phyloP scores from a whole-genome alignment of 2,888 invertebrate genomes.

The Augochlorella aurata region DNA sequence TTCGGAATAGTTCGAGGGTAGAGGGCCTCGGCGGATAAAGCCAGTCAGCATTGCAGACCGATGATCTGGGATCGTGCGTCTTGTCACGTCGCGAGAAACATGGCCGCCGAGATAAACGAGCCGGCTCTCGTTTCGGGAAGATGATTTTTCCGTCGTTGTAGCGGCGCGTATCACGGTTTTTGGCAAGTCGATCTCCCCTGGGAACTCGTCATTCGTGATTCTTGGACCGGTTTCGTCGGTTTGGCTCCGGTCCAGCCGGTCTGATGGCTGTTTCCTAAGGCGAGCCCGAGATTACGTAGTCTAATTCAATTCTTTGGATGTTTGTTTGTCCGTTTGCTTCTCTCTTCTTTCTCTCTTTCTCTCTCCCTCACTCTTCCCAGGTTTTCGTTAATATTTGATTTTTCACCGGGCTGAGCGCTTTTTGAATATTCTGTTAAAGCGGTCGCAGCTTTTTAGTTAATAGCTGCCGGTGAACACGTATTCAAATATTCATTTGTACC shows the following conservation, averaged over 20 bases:
- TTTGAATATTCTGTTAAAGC: background rate
- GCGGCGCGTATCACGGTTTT: constrained; percentile 40
- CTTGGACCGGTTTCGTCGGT: constrained; percentile 52
- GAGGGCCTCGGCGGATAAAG: background rate
- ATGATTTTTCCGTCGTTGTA: constrained; percentile 30
- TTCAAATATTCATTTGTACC: background rate
- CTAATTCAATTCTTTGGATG: constrained; percentile 47
- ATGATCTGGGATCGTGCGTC: constrained; percentile 18
- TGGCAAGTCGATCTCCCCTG: constrained; percentile 45
- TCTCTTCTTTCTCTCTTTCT: background rate
- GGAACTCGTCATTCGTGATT: constrained; percentile 29
- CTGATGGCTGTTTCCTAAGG: constrained; percentile 53
- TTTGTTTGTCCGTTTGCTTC: constrained; percentile 14
- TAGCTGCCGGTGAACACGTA: background rate
- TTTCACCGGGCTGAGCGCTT: background rate
- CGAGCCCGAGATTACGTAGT: constrained; percentile 45
- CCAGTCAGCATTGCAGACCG: constrained; percentile 1
- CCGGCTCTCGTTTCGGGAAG: background rate
- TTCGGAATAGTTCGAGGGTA: background rate
- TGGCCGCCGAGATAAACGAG: constrained; percentile 31
- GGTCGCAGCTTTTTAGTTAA: background rate
- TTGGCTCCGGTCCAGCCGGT: constrained; percentile 56
- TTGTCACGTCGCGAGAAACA: constrained; percentile 34
- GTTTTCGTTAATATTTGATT: background rate
- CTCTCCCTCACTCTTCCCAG: background rate